Evolutionary conservation across 2,113 vertebrate species (phyloP).

Genomic region (Cairina moschata): DNA sequence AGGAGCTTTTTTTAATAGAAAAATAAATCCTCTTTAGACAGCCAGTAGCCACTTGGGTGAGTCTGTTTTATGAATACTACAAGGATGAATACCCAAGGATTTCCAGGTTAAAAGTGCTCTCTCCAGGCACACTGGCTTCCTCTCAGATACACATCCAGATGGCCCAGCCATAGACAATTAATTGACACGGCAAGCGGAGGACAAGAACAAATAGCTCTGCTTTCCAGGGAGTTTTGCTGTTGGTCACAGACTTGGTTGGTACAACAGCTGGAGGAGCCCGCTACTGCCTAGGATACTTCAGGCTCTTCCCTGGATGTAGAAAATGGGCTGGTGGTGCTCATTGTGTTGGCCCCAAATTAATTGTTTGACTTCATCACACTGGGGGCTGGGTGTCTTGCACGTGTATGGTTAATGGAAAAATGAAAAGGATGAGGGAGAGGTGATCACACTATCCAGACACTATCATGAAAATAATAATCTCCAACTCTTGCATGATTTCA

Average conservation of each 20-base stretch:
- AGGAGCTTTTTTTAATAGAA: background rate
- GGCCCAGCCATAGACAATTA: background rate
- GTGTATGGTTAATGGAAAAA: background rate
- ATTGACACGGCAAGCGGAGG: rapidly evolving
- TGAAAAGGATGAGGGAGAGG: background rate
- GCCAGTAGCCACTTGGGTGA: background rate
- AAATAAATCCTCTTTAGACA: background rate
- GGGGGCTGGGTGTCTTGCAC: background rate
- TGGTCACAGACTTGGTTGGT: background rate
- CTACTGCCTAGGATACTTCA: background rate
- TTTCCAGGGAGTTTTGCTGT: background rate
- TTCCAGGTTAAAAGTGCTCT: background rate
- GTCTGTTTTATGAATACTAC: background rate
- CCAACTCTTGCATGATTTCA: background rate
- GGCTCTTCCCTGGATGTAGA: background rate
- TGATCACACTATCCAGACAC: background rate
- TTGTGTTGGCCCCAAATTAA: background rate
- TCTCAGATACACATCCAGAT: background rate
- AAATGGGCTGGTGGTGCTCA: background rate
- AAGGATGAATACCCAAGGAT: background rate
- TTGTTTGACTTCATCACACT: too few relatives aligned
- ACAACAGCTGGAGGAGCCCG: background rate
- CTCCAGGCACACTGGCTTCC: background rate
- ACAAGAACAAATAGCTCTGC: background rate
- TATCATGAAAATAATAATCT: background rate